Percentiles rank a stretch among this genome's conserved stretches.
These are phyloP conservation scores for Agriopis aurantiaria DNA, from an alignment of 2,888 invertebrate species.

Conservation along the genomic window DNA sequence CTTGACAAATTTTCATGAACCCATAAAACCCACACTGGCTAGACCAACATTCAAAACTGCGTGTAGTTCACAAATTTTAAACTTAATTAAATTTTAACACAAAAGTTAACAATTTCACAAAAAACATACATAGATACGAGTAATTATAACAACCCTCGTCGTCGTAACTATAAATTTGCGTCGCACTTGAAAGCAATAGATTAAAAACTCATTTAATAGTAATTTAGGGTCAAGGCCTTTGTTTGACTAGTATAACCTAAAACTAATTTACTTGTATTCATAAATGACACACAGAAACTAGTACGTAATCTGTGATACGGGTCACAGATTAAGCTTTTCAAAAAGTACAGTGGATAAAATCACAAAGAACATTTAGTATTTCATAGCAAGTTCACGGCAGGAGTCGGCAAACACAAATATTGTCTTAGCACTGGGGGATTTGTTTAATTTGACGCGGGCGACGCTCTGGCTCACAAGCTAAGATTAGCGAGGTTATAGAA, in stretches of 20 bases:
- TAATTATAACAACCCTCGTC: no score
- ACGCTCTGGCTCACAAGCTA: slow-evolving; percentile 56
- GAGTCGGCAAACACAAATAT: slow-evolving; percentile 72
- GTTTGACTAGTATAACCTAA: not conserved
- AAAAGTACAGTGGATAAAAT: slow-evolving; percentile 18
- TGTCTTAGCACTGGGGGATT: slow-evolving; percentile 77
- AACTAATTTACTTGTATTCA: not conserved
- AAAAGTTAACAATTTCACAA: no score
- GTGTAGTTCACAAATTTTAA: no score
- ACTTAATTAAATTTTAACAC: no score
- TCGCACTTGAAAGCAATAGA: no score
- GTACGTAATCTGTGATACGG: not conserved
- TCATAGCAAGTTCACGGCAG: slow-evolving; percentile 42
- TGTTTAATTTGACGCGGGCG: slow-evolving; percentile 80
- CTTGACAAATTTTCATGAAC: no score
- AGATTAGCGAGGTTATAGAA: slow-evolving; percentile 54
- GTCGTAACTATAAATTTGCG: no score
- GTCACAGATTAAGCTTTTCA: slow-evolving; percentile 16
- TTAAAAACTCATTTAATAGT: no score
- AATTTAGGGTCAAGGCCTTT: no score
- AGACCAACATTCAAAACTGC: no score
- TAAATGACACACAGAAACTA: not conserved
- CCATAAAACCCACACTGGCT: no score
- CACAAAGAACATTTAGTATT: slow-evolving; percentile 27
- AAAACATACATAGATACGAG: no score